These are phyloP conservation scores for Drosophila paramelanica DNA, from an alignment of 2,888 invertebrate genomes.

Conservation along the genomic window DNA sequence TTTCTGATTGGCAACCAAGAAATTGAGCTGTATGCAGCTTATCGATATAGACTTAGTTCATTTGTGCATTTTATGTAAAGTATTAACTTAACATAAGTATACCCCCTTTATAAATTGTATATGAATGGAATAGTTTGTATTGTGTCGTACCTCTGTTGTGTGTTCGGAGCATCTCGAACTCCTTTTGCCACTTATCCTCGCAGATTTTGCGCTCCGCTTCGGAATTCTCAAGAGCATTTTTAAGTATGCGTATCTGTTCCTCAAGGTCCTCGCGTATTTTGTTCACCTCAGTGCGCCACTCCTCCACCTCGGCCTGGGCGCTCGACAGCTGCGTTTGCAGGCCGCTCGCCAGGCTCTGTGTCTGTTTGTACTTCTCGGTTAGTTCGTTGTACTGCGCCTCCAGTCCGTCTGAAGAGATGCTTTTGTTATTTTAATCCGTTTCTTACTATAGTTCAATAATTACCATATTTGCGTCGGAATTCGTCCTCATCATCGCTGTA, in stretches of 20 bases:
- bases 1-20: too few relatives aligned
- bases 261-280: slow-evolving; percentile 86
- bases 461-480: slow-evolving; percentile 83
- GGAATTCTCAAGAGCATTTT: slow-evolving; percentile 87
- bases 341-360: slow-evolving; percentile 84
- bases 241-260: slow-evolving; percentile 86
- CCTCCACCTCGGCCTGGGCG: slow-evolving; percentile 82
- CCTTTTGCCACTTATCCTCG: slow-evolving; percentile 87
- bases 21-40: too few relatives aligned
- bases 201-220: slow-evolving; percentile 87
- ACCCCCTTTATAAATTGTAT: background rate
- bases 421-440: background rate
- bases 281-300: slow-evolving; percentile 84
- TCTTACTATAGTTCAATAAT: too few relatives aligned
- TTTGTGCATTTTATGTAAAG: too few relatives aligned
- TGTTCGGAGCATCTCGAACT: slow-evolving; percentile 88
- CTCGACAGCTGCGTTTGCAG: slow-evolving; percentile 83
- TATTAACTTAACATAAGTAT: background rate
- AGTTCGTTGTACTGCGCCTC: slow-evolving; percentile 85
- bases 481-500: slow-evolving; percentile 83
- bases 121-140: slow-evolving; percentile 13
- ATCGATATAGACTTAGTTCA: too few relatives aligned
- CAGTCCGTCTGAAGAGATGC: slow-evolving; percentile 82
- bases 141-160: slow-evolving; percentile 86
- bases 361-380: slow-evolving; percentile 85